phyloP scores from a whole-genome alignment of 2,797 vertebrate species.

The Mormyrops boulengeri region DNA sequence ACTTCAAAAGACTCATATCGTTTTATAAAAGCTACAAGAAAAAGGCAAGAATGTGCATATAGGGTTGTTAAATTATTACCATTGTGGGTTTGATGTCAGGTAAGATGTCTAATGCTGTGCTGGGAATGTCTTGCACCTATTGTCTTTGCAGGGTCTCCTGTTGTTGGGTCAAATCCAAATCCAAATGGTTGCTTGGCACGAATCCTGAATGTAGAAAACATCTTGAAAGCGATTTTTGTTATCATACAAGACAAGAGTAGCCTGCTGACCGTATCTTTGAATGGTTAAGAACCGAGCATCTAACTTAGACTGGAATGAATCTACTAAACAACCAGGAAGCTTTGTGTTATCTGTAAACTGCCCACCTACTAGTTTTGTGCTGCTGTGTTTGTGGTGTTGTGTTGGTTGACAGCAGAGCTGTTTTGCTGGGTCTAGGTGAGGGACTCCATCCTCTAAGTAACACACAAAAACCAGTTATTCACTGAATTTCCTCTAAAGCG shows the following conservation, averaged over 20 bases:
- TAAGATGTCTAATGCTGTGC: background rate
- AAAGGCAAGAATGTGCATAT: background rate
- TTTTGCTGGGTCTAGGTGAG: background rate
- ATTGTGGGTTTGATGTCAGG: background rate
- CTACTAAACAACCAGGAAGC: background rate
- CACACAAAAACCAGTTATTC: background rate
- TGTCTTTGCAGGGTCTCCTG: background rate
- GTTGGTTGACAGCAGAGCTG: background rate
- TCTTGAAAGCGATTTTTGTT: background rate
- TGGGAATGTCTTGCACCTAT: background rate
- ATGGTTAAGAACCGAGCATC: background rate
- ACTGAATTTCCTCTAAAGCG: slow-evolving; percentile 1
- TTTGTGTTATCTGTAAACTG: background rate
- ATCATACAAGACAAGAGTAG: background rate
- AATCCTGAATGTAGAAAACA: background rate
- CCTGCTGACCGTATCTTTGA: background rate
- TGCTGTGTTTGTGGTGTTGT: background rate
- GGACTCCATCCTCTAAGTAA: background rate
- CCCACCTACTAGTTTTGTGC: background rate
- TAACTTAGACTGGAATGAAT: background rate
- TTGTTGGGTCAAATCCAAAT: background rate
- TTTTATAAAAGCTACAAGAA: background rate
- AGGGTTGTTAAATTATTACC: background rate
- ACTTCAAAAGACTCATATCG: background rate
- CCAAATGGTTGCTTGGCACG: background rate